These are phyloP conservation scores for Gymnosoma rotundatum DNA, from an alignment of 2,888 invertebrate species.

Conservation along the genomic window DNA sequence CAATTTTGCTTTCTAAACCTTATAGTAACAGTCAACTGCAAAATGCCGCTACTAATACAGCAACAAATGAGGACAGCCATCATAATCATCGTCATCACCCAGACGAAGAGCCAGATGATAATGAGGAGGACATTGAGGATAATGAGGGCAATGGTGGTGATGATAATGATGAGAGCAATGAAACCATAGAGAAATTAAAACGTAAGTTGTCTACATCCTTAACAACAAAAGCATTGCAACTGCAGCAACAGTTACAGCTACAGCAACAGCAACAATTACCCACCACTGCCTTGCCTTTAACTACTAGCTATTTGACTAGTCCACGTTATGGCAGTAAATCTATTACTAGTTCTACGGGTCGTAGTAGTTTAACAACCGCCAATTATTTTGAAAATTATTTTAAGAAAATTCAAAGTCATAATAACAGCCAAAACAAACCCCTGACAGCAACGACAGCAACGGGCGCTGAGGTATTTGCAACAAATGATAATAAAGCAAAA, in stretches of 20 bases:
- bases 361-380: slow-evolving; percentile 70
- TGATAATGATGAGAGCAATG: slow-evolving; percentile 79
- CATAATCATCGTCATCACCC: slow-evolving; percentile 23
- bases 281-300: slow-evolving; percentile 67
- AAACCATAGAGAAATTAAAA: slow-evolving; percentile 79
- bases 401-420: slow-evolving; percentile 78
- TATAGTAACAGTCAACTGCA: slow-evolving; percentile 77
- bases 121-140: slow-evolving; percentile 57
- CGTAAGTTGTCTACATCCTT: slow-evolving; percentile 77
- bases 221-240: slow-evolving; percentile 71
- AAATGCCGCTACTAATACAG: slow-evolving; percentile 71
- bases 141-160: slow-evolving; percentile 74
- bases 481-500: slow-evolving; percentile 67
- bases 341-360: slow-evolving; percentile 30
- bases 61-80: slow-evolving; percentile 51
- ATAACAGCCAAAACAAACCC: slow-evolving; percentile 67
- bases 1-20: slow-evolving; percentile 69
- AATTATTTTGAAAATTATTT: slow-evolving; percentile 81
- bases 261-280: slow-evolving; percentile 70
- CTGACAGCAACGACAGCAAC: slow-evolving; percentile 73
- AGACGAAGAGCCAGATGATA: slow-evolving; percentile 72
- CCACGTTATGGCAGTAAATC: slow-evolving; percentile 51
- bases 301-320: slow-evolving; percentile 65
- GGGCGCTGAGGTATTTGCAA: slow-evolving; percentile 72
- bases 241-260: slow-evolving; percentile 59